Evolutionary conservation across 2,113 vertebrate genomes (phyloP).

Genomic region (Micromys minutus): DNA sequence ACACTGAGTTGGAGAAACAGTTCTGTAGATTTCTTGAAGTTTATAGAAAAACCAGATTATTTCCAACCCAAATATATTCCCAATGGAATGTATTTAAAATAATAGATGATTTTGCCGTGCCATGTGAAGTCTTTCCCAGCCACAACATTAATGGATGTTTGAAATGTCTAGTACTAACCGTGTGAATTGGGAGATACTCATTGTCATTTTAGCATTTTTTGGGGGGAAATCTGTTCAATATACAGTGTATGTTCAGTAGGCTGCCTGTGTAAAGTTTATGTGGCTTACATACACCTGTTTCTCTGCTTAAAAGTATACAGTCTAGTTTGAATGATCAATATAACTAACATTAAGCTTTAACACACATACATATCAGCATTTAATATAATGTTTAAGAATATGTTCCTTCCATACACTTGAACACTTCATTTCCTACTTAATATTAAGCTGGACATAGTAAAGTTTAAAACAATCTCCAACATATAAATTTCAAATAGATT

Average conservation of each 20-base stretch:
- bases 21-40: background rate
- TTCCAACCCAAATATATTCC: background rate
- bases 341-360: background rate
- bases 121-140: background rate
- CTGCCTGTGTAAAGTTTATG: background rate
- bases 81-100: background rate
- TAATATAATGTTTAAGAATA: constrained; percentile 47
- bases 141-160: background rate
- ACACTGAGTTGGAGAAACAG: background rate
- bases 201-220: background rate
- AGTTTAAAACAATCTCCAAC: constrained; percentile 72
- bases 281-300: background rate
- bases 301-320: background rate
- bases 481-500: constrained; percentile 76
- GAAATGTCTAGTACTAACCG: background rate
- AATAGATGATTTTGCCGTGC: background rate
- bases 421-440: constrained; percentile 69
- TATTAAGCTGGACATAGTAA: constrained; percentile 75
- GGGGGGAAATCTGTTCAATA: background rate
- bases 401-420: constrained; percentile 32
- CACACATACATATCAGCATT: constrained; percentile 34
- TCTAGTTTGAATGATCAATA: background rate
- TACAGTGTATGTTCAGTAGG: background rate
- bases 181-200: background rate
- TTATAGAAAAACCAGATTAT: background rate